Base-by-base conservation (phyloP, 2,797 vertebrate genomes). In the Manis javanica region DNA sequence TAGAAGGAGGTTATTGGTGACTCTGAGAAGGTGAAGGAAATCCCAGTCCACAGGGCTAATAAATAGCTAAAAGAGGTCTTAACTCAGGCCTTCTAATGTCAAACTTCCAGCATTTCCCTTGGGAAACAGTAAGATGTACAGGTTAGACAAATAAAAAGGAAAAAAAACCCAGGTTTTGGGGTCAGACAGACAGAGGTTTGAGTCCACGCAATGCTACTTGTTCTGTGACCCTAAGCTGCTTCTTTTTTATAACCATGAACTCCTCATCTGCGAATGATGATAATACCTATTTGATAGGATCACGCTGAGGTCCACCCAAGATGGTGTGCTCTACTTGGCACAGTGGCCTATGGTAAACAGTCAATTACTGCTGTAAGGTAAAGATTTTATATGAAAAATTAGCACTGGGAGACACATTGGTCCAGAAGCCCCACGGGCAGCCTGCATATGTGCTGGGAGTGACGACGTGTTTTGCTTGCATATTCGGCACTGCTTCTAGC, bases 371-470 rank as follows among this genome's bases (percentile, higher is more conserved):
- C 57, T 74, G 15, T 31, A 34, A 12, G 8, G 51, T 51, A n/a
- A 71, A 10, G 49, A 51, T n/a, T 81, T 83, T 74, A 23, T 16
- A 84, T 57, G 29, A 88, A 83, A 87, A 24, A 15, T 37, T 15
- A 29, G 21, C 15, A 7, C 3, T 9, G 7, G 53, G 64, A 12
- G 5, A 64, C 42, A 42, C 18, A n/a, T n/a, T 51, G n/a, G n/a
- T 74, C 37, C 16, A 79, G 59, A 84, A 31, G 5, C 18, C 12
- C 4, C 21, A 29, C 0, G 18, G 57, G 55, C 37, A 90, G 26
- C 29, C 29, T 21, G 53, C 23, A 8, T 4, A 3, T 2, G 9
- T 14, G 37, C 0, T 3, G 19, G 15, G 24, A 74, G 3, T 3
- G 7, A 57, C 37, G 51, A 55, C 26, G 39, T 1, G 1, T 6